Base-by-base conservation (phyloP, 2,797 vertebrate genomes). In the Notolepis coatsorum region DNA sequence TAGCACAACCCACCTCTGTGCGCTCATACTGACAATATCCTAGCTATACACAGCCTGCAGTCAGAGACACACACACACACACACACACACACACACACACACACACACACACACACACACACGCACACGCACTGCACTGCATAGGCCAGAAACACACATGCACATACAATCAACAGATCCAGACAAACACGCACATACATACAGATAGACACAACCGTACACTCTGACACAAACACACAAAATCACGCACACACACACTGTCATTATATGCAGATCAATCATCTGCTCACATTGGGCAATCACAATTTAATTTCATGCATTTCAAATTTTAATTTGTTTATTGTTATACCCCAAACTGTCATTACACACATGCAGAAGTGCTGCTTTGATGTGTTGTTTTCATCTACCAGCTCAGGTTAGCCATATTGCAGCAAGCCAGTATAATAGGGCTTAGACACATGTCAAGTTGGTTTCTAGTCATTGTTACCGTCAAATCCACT, bases 1-100 rank as follows among this genome's bases (percentile, higher is more conserved):
- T 93, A 92, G 88, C 86, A 79, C 82, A 79, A 83, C 78, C 83
- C 82, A 91, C 87, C 86, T 88, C 86, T 76, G 77, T 83, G 84
- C 75, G 71, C 84, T 85, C 79, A 80, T 73, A 87, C 76, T 73
- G 76, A 79, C 82, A 79, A 82, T 77, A 84, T 87, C 73, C 49
- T 25, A 2, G 60, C 68, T 65, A 75, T 76, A 82, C 81, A 76
- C 76, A 84, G 76, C 60, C 67, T 71, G 61, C 63, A 79, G 71
- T 82, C 66, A 81, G 72, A n/a, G 10, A 82, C 71, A 75, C 76
- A 72, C 79, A 33, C 72, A 4, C 13, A 3, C 35, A 45, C 43
- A 20, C 27, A 83, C 84, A 76, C 57, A 64, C 52, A 55, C 24
- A 38, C 47, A 61, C 30, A 55, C 37, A 54, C n/a, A 17, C 0